phyloP scores from a whole-genome alignment of 2,113 vertebrate species.

The Nibea albiflora region DNA sequence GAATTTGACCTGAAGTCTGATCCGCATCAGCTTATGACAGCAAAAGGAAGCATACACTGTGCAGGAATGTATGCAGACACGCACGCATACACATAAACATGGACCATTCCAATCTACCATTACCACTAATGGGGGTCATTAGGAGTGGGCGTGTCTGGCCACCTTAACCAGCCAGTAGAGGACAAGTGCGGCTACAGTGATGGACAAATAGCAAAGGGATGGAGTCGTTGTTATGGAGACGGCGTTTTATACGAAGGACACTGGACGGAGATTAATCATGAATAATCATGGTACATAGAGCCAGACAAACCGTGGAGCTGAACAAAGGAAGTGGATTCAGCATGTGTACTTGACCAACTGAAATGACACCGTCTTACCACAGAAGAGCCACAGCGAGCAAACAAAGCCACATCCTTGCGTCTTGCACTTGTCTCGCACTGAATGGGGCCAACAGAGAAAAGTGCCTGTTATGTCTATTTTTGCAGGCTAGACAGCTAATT shows the following conservation, averaged over 20 bases:
- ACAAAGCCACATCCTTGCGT: not conserved
- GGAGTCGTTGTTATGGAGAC: slow-evolving; percentile 43
- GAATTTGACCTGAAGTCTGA: slow-evolving; percentile 22
- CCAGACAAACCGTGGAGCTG: not conserved
- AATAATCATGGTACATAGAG: too few species aligned
- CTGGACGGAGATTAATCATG: slow-evolving; percentile 15
- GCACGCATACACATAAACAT: slow-evolving; percentile 19
- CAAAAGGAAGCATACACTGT: not conserved
- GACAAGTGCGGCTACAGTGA: slow-evolving; percentile 47
- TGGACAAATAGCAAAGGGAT: slow-evolving; percentile 1
- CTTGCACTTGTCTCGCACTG: not conserved
- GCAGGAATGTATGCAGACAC: not conserved
- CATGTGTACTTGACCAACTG: too few species aligned
- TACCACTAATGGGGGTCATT: slow-evolving; percentile 42
- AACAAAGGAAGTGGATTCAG: not conserved
- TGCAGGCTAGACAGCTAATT: not conserved
- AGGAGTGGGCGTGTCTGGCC: slow-evolving; percentile 41
- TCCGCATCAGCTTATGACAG: not conserved
- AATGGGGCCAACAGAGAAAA: not conserved
- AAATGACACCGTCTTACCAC: not conserved
- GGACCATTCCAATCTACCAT: slow-evolving; percentile 13
- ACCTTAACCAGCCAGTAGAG: slow-evolving; percentile 55
- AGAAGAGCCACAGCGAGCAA: not conserved
- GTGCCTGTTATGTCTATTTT: not conserved
- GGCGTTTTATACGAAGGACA: slow-evolving; percentile 28